phyloP scores from a whole-genome alignment of 2,797 vertebrate species.

The Clarias platycephalus region DNA sequence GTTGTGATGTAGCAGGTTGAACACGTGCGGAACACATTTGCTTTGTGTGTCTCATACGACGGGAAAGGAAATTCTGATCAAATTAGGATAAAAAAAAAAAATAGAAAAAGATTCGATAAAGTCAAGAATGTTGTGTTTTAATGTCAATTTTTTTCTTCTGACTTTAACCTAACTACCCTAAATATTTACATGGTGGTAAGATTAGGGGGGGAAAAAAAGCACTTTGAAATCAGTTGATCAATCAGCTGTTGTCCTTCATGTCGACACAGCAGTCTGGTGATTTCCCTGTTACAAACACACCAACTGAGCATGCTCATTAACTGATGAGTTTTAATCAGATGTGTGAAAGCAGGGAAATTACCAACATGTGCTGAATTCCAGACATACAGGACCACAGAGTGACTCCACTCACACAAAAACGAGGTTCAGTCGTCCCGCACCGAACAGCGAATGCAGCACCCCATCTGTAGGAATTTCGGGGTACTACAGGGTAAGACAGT shows the following conservation, averaged over 20 bases:
- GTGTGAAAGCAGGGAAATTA: slow-evolving; percentile 10
- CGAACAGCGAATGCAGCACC: slow-evolving; percentile 72
- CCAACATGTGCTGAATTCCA: slow-evolving; percentile 1
- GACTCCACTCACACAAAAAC: neutral
- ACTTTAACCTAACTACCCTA: neutral
- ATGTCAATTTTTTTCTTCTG: neutral
- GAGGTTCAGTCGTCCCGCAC: slow-evolving; percentile 5
- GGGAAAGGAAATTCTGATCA: neutral
- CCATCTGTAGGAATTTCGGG: slow-evolving; percentile 71
- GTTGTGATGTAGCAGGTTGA: neutral
- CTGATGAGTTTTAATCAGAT: slow-evolving; percentile 1
- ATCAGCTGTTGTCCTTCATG: neutral
- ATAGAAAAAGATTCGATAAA: neutral
- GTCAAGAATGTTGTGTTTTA: neutral
- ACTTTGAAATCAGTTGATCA: neutral
- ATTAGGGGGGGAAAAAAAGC: too few species aligned
- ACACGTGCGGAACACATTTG: too few species aligned
- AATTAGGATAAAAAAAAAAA: neutral
- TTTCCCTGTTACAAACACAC: neutral
- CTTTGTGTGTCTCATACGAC: neutral
- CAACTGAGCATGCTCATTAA: neutral
- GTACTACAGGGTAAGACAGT: slow-evolving; percentile 64
- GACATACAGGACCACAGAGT: neutral
- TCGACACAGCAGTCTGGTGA: neutral
- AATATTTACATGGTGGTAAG: neutral